phyloP scores from a whole-genome alignment of 2,797 vertebrate genomes.

The Smutsia gigantea region DNA sequence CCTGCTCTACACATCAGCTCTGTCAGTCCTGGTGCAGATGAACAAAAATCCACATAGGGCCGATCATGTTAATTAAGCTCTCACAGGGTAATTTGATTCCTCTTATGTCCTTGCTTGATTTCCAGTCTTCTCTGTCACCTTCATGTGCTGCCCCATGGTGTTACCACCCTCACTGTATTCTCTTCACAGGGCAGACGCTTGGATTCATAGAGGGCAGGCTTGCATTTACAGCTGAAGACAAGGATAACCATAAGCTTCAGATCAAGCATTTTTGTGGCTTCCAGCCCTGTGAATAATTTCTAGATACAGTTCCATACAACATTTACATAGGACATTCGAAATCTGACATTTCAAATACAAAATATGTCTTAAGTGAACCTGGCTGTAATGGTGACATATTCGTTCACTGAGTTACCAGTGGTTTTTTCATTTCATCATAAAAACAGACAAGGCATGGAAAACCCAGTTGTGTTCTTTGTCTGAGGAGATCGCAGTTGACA shows the following conservation, averaged over 20 bases:
- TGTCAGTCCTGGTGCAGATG: neutral
- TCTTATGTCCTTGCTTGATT: neutral
- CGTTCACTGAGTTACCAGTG: conserved; percentile 22
- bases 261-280: conserved; percentile 20
- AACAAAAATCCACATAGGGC: neutral
- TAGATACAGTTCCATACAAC: conserved; percentile 22
- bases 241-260: neutral
- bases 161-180: neutral
- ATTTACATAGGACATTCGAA: neutral
- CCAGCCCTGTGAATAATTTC: neutral
- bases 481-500: neutral
- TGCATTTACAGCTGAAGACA: neutral
- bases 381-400: neutral
- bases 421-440: conserved; percentile 51
- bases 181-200: neutral
- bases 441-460: neutral
- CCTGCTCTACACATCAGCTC: neutral
- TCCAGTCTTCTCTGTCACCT: neutral
- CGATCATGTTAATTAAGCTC: neutral
- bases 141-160: neutral
- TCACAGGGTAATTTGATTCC: conserved; percentile 3
- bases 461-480: conserved; percentile 13
- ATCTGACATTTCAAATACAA: conserved; percentile 27
- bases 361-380: conserved; percentile 5
- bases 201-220: neutral